A percentile compares a stretch with the other conserved stretches of the same genome.
These are phyloP conservation scores for Camelus dromedarius DNA, from an alignment of 2,113 vertebrate genomes.

Conservation along the genomic window DNA sequence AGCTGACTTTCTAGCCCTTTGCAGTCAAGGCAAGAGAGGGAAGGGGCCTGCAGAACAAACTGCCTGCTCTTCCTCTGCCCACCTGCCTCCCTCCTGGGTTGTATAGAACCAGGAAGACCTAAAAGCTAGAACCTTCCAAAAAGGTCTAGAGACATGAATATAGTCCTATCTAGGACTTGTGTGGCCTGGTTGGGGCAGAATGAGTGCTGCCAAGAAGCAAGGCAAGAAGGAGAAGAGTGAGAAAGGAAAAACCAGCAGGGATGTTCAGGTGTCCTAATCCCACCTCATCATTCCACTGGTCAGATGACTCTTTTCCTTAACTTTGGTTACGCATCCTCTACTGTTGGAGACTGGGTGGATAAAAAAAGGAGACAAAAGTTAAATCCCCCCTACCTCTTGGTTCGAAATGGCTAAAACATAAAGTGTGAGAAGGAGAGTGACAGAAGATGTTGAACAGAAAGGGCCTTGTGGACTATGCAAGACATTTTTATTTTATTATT, in stretches of 20 bases:
- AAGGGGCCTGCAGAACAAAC: constrained; percentile 61
- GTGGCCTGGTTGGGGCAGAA: not conserved
- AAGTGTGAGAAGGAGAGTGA: not conserved
- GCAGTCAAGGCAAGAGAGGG: constrained; percentile 77
- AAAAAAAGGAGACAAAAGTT: constrained; percentile 10
- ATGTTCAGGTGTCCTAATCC: not conserved
- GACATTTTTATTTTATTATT: constrained; percentile 31
- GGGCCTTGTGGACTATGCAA: not conserved
- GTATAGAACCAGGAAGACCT: not conserved
- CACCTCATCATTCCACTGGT: not conserved
- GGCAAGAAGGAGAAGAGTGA: not conserved
- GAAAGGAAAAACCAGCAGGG: not conserved
- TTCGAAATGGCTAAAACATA: not conserved
- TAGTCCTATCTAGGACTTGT: too few relatives aligned
- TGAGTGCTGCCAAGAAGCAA: not conserved
- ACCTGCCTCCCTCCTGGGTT: constrained; percentile 69
- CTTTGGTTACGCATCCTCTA: not conserved
- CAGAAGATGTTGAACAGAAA: not conserved
- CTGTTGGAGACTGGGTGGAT: not conserved
- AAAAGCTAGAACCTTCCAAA: not conserved
- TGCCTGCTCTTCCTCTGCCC: constrained; percentile 62
- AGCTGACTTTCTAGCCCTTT: constrained; percentile 84
- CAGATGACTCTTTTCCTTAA: not conserved
- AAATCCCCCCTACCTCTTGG: not conserved
- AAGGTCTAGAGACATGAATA: not conserved